Evolutionary conservation across 2,888 invertebrate genomes (phyloP).

Genomic region (Xanthorhoe spadicearia): DNA sequence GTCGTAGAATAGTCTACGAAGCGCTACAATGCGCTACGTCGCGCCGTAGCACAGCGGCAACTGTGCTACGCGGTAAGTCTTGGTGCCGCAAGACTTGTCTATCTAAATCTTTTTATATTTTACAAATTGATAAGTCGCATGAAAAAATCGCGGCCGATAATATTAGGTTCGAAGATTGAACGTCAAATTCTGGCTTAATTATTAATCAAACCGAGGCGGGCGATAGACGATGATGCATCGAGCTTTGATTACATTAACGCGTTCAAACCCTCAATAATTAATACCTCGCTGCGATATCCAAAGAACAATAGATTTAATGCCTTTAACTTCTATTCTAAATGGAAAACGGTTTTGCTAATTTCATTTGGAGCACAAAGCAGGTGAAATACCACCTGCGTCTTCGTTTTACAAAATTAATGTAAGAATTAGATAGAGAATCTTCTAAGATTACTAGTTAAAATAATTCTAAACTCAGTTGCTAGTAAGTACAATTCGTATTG

Average conservation of each 20-base stretch:
- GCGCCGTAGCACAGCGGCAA: conserved; percentile 1
- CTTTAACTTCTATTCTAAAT: conserved; percentile 57
- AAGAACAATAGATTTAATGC: conserved; percentile 51
- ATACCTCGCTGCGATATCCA: conserved; percentile 77
- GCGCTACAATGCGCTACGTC: conserved; percentile 25
- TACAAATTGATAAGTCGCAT: not conserved
- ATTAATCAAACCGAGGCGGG: conserved; percentile 83
- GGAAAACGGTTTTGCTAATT: conserved; percentile 56
- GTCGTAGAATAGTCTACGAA: conserved; percentile 2
- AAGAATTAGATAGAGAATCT: not conserved
- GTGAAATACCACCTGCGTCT: conserved; percentile 37
- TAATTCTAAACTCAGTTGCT: no score
- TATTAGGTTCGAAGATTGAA: conserved; percentile 24
- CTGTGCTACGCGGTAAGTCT: not conserved
- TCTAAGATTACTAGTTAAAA: not conserved
- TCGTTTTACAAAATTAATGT: conserved; percentile 12
- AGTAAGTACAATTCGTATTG: no score
- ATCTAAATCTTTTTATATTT: no score
- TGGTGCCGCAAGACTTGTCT: no score
- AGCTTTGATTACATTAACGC: conserved; percentile 84
- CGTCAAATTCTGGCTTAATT: conserved; percentile 45
- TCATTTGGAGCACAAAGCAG: conserved; percentile 33
- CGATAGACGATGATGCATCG: conserved; percentile 83
- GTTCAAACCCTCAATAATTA: conserved; percentile 75
- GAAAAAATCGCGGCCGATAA: conserved; percentile 25